These are phyloP conservation scores for Acropora yongei DNA, from an alignment of 64 coral and sea anemone species.

Conservation along the genomic window DNA sequence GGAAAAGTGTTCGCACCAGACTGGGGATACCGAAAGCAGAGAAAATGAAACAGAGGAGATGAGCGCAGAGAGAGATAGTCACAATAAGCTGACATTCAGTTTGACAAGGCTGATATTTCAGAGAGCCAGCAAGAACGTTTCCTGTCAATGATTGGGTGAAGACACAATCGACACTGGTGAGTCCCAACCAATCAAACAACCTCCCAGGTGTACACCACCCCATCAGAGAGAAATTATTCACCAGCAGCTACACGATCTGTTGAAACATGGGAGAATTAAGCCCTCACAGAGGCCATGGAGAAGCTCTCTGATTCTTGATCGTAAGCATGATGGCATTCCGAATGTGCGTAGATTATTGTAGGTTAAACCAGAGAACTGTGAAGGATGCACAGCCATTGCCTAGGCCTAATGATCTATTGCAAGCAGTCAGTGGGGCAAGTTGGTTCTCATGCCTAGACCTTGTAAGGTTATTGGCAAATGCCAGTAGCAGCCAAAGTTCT, in stretches of 20 bases:
- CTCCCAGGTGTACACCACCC: background rate
- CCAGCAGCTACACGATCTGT: background rate
- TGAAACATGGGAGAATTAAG: no score
- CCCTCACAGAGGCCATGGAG: no score
- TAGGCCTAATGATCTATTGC: background rate
- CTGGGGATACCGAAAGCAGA: no score
- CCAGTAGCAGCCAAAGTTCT: background rate
- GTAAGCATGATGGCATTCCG: no score
- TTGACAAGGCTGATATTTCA: background rate
- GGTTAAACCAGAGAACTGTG: background rate
- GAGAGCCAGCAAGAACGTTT: background rate
- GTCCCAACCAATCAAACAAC: no score
- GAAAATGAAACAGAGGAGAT: background rate
- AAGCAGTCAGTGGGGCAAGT: background rate
- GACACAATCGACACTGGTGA: no score
- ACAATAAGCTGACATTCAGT: background rate
- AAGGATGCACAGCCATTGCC: background rate
- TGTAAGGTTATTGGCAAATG: constrained; percentile 28
- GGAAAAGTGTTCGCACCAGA: no score
- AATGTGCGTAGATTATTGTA: no score
- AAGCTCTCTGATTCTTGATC: no score
- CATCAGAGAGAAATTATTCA: background rate
- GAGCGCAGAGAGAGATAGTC: background rate
- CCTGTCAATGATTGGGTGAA: background rate
- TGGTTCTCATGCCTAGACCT: background rate